Evolutionary conservation across 2,888 invertebrate species (phyloP).

Genomic region (Oxytorus armatus): DNA sequence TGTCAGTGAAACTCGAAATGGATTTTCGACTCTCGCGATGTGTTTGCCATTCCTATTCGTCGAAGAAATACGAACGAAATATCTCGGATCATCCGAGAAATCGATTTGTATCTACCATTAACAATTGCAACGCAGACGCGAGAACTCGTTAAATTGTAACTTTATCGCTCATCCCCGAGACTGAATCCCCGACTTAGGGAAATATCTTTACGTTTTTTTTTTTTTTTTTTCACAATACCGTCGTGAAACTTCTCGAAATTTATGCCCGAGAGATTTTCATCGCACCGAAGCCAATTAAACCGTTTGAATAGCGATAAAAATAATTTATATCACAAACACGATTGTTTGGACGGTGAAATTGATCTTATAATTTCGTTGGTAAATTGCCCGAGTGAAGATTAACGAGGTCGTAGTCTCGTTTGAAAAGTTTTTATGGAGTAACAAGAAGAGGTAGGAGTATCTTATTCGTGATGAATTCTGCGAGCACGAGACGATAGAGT

Average conservation of each 20-base stretch:
- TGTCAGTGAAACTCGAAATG: constrained; percentile 43
- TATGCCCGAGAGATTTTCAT: neutral
- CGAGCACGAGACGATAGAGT: constrained; percentile 3
- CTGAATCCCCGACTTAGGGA: neutral
- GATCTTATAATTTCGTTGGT: neutral
- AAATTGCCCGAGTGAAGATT: constrained; percentile 27
- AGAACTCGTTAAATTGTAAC: constrained; percentile 40
- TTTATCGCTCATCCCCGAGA: constrained; percentile 1
- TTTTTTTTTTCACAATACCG: constrained; percentile 18
- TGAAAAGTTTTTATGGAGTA: constrained; percentile 24
- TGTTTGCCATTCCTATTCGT: constrained; percentile 44
- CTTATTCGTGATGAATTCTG: constrained; percentile 11
- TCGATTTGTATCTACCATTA: constrained; percentile 42
- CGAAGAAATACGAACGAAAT: constrained; percentile 5
- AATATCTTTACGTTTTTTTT: constrained; percentile 12
- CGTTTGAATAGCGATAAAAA: constrained; percentile 12
- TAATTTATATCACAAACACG: constrained; percentile 1
- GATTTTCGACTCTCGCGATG: constrained; percentile 22
- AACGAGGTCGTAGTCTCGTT: constrained; percentile 29
- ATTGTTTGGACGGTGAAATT: constrained; percentile 3
- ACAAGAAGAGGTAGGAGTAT: neutral
- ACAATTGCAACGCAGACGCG: constrained; percentile 18
- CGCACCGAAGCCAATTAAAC: constrained; percentile 2
- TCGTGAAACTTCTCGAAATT: constrained; percentile 11
- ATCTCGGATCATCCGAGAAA: constrained; percentile 45